Evolutionary conservation across 1,140 invertebrate genomes (phyloP).

Genomic region (Halyomorpha halys): DNA sequence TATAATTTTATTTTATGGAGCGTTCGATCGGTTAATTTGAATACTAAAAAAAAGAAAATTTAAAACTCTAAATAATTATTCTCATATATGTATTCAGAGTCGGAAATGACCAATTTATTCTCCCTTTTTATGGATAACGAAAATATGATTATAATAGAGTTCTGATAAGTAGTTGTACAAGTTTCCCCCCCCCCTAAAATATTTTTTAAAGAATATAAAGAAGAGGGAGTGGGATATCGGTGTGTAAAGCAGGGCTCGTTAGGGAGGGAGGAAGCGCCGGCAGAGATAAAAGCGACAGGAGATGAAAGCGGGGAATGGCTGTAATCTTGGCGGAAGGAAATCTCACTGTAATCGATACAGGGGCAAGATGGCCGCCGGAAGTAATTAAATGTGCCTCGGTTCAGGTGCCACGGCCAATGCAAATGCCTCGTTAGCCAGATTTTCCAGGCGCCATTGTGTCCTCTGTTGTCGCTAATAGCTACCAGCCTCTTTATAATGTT

Average conservation of each 20-base stretch:
- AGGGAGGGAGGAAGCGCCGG: neutral
- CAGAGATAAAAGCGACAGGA: neutral
- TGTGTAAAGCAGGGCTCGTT: neutral
- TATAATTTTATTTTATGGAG: too few relatives aligned
- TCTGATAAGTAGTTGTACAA: too few relatives aligned
- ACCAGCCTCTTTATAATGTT: neutral
- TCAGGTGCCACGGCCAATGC: constrained; percentile 16
- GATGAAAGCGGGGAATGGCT: constrained; percentile 1
- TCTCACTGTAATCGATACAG: constrained; percentile 5
- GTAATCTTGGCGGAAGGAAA: neutral
- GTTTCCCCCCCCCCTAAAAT: too few relatives aligned
- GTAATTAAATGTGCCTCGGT: constrained; percentile 13
- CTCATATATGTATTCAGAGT: too few relatives aligned
- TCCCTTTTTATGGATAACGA: too few relatives aligned
- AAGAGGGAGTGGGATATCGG: too few relatives aligned
- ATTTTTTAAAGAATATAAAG: too few relatives aligned
- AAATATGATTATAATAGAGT: too few relatives aligned
- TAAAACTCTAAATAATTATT: too few relatives aligned
- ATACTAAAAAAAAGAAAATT: too few relatives aligned
- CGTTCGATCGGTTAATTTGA: too few relatives aligned
- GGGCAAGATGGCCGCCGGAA: constrained; percentile 9
- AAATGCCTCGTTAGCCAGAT: constrained; percentile 12
- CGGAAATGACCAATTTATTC: too few relatives aligned
- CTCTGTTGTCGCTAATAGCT: constrained; percentile 1
- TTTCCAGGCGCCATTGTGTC: neutral